Evolutionary conservation across 2,888 invertebrate genomes (phyloP), one percentile per base, ranked within the genome.

Genomic region (Ophioninae sp.): DNA sequence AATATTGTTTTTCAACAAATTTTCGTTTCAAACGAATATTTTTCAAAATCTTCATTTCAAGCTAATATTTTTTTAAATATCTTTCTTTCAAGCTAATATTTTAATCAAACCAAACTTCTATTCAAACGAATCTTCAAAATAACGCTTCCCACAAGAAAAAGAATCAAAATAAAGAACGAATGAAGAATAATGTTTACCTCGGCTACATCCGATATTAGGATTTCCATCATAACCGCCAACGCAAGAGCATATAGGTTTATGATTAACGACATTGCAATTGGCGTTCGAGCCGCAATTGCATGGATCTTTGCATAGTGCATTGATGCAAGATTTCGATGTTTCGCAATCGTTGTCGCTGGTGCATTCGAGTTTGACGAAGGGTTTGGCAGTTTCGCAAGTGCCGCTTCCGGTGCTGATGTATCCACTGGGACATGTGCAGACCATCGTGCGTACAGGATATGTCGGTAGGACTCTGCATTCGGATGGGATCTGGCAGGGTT

Each of bases 221-320:
- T 97, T 97, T 76, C 98, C 98, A 85, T 97, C 96, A 88, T 95
- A 98, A 67, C 97, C 97, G 89, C 95, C 95, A 83, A 95, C 94
- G 91, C 98, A 98, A 0, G 97, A 96, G 90, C 98, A 98, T 0
- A 97, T 96, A 0, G 98, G 97, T 91, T 97, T 97, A 90, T 98
- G 98, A 89, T 97, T 95, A 92, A 95, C 95, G 85, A 97, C 96
- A 89, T 96, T 95, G 91, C 98, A 98, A 87, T 97, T 96, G 0
- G 98, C 96, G 90, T 97, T 96, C 0, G 96, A 94, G 61, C 98
- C 98, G 90, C 97, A 97, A 85, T 96, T 95, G 91, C 98, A 98
- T 6, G 98, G 98, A 91, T 97, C 95, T 87, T 95, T 95, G 91
- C 98, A 98, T 22, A 97, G 94, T 23, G 96, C 96, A 87, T 95